Base-by-base conservation (phyloP, 2,113 vertebrate genomes). In the Lepidothrix coronata region DNA sequence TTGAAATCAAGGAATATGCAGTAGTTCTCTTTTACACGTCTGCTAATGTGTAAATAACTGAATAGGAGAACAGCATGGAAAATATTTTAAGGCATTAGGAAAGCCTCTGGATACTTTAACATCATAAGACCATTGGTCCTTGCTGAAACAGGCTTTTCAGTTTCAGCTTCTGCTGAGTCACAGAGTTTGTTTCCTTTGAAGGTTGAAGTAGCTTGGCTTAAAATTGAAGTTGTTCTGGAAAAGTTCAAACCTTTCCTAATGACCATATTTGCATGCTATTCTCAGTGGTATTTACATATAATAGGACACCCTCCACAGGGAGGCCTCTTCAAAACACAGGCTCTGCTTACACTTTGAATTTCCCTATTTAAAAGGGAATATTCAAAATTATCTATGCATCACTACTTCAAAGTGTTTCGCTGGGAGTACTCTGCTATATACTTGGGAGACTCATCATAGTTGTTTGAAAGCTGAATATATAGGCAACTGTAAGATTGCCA, bases 61-160 rank as follows among this genome's bases (percentile, higher is more conserved):
- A 82, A 58, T 65, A 92, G 52, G 75, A 92, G 80, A 96, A 72
- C 84, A 91, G 41, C 51, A 82, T 4, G 41, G 77, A 96, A 95
- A 95, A 96, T 74, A 86, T 81, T 72, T 94, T 82, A 92, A 72
- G 81, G 91, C 77, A 91, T 96, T 97, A 97, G 95, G 95, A 94
- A 97, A 94, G 67, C 49, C 51, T 79, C 49, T 39, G n/a, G 46
- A 65, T 81, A 75, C 46, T 93, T 84, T 37, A 82, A 11, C 30
- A 41, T 86, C 83, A 91, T 88, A 95, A 93, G 94, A 96, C 31
- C 27, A 79, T 43, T 3, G 16, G 44, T 81, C 63, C 59, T 81
- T 85, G 81, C 89, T 95, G 95, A 94, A 95, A 93, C 73, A 59
- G 55, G 48, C 22, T 52, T 85, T 94, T 95, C 35, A 81, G 46